Evolutionary conservation across 2,797 vertebrate species (phyloP).

Genomic region (Tamandua tetradactyla): DNA sequence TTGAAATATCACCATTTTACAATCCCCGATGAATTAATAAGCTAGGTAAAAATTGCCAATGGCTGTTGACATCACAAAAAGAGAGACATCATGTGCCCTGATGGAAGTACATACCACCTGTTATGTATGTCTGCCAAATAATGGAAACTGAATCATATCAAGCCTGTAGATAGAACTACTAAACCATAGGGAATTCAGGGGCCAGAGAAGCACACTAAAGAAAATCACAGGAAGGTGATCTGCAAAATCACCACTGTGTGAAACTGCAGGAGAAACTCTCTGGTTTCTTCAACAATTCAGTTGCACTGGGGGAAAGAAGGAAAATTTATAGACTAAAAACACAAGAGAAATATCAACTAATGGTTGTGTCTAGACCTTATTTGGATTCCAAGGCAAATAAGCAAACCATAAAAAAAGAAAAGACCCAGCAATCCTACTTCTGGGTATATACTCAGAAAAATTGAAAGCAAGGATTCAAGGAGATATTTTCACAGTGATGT

Average conservation of each 20-base stretch:
- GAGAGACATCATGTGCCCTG: neutral
- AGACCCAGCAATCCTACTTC: neutral
- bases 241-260: neutral
- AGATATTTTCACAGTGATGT: no score
- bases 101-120: neutral
- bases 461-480: no score
- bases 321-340: neutral
- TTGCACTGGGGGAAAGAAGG: neutral
- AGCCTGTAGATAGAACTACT: neutral
- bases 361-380: neutral
- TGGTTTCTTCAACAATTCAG: neutral
- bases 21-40: neutral
- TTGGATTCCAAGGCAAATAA: neutral
- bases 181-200: neutral
- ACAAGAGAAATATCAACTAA: neutral
- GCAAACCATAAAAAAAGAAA: neutral
- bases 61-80: neutral
- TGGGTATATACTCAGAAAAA: no score
- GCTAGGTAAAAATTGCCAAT: neutral
- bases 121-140: neutral
- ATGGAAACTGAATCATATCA: neutral
- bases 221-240: neutral
- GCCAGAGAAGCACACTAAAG: neutral
- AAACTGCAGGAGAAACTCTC: neutral
- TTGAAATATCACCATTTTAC: neutral